Conservation (phyloP, 2,113 vertebrate genomes). For the Phycodurus eques region DNA sequence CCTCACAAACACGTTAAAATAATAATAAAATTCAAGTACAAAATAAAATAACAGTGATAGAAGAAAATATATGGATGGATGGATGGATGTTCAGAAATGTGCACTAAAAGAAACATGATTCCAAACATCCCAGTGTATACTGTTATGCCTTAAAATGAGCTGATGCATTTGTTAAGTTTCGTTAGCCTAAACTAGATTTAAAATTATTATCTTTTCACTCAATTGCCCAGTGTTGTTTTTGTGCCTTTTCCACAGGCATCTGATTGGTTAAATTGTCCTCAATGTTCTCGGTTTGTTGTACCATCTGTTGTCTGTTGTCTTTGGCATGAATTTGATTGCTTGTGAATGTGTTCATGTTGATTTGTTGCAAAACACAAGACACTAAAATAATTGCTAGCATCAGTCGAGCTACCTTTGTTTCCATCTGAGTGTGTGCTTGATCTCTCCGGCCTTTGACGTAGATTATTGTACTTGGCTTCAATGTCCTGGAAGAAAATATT, state of each 20-base stretch:
- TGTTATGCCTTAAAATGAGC: too few relatives aligned
- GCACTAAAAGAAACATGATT: too few relatives aligned
- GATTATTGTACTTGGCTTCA: slow-evolving; percentile 84
- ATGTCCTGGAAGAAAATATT: slow-evolving; percentile 77
- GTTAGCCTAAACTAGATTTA: too few relatives aligned
- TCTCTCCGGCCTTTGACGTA: slow-evolving; percentile 83
- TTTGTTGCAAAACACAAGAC: not conserved
- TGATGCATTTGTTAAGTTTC: too few relatives aligned
- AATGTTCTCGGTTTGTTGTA: not conserved
- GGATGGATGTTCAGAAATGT: too few relatives aligned
- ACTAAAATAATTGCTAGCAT: not conserved
- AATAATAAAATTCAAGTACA: too few relatives aligned
- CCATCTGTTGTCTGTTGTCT: too few relatives aligned
- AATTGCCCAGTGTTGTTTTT: not conserved
- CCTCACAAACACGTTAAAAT: too few relatives aligned
- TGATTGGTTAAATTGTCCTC: not conserved
- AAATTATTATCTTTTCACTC: not conserved
- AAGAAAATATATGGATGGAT: too few relatives aligned
- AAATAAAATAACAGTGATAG: too few relatives aligned
- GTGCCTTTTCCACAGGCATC: not conserved
- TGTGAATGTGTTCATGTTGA: not conserved
- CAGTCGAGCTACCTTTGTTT: slow-evolving; percentile 78
- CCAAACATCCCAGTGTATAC: too few relatives aligned
- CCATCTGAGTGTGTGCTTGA: slow-evolving; percentile 76
- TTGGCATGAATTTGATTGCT: not conserved